Evolutionary conservation across 2,113 vertebrate species (phyloP), one percentile per base, ranked within the genome.

Genomic region (Narcine bancroftii): DNA sequence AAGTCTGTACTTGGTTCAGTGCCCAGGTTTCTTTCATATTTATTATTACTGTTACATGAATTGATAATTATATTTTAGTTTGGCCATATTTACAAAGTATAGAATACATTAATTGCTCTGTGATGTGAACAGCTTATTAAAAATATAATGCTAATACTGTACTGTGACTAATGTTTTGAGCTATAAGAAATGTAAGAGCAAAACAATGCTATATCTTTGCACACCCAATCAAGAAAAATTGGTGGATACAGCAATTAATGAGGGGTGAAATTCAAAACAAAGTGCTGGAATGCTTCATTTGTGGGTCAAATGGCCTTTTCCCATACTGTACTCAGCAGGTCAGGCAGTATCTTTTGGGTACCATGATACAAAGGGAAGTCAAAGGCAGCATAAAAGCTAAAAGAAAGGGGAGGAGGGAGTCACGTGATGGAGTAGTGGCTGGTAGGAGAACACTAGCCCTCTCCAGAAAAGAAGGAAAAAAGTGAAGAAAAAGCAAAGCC

Each of bases 1-100:
- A 87, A 33, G 50, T 85, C 3, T 60, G 29, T 15, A 63, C 53
- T 19, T 60, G 15, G 36, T 13, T 63, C 33, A 60, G 56, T n/a
- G 29, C 53, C 81, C 53, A 60, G 60, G 29, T 63, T 87, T 36
- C 53, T 87, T 36, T 87, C n/a, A 69, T 21, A 63, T 63, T 63
- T 63, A 63, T 15, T 11, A 63, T 15, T 63, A 63, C 9, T 15
- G 9, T 63, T 63, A 63, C 60, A 69, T 24, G 66, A 21, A 24
- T 69, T 69, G 19, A 69, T 69, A 21, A 69, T 69, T 69, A 24
- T 56, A 56, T n/a, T 85, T 56, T 85, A 19, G 3, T 85, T 75
- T 85, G 81, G 50, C 81, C 50, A 85, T 6, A 53, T 85, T 85
- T 85, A 75, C 36, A 75, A 53, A 85, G n/a, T 85, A 56, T 85